Conservation (phyloP, 1,140 invertebrate species). For the Pseudomyrmex dendroicus region DNA sequence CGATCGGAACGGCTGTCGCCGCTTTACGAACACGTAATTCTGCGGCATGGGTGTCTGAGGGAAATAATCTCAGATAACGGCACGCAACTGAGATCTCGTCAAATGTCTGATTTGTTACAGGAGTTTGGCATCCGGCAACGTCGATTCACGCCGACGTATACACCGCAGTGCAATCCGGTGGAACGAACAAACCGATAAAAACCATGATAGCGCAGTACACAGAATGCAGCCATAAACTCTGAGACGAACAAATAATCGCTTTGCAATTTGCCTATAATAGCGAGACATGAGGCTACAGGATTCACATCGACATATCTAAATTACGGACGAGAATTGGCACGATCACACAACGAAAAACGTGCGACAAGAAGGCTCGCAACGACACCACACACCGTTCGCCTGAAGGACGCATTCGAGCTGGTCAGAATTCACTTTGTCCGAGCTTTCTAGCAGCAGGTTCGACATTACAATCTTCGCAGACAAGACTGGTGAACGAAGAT, state of each 20-base stretch:
- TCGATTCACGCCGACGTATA: neutral
- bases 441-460: too few species aligned
- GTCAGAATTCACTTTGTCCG: too few species aligned
- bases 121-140: neutral
- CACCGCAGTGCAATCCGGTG: neutral
- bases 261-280: neutral
- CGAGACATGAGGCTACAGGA: neutral
- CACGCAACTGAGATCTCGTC: neutral
- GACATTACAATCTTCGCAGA: too few species aligned
- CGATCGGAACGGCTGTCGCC: neutral
- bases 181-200: neutral
- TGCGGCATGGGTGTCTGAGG: neutral
- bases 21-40: neutral
- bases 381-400: too few species aligned
- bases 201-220: neutral
- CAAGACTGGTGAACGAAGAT: too few species aligned
- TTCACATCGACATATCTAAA: neutral
- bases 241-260: neutral
- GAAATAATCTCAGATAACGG: neutral
- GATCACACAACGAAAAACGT: neutral
- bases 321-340: neutral
- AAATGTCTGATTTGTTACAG: neutral
- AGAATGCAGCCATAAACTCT: rapidly evolving
- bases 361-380: too few species aligned
- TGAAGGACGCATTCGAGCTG: too few species aligned